Evolutionary conservation across 2,113 vertebrate genomes (phyloP).

Genomic region (Arizona elegans): DNA sequence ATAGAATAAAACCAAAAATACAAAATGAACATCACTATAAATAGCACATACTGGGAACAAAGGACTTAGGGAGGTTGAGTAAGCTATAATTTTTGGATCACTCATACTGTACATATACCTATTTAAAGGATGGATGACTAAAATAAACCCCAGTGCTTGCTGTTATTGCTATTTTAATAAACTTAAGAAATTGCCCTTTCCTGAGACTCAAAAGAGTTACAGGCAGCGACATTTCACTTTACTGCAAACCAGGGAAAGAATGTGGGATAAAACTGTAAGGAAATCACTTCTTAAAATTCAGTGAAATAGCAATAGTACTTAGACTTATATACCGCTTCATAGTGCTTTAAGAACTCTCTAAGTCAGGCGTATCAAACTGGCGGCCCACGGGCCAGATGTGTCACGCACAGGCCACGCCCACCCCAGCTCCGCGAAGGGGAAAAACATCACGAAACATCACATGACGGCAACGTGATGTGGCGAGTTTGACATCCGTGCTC

Average conservation of each 20-base stretch:
- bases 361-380: too few relatives aligned
- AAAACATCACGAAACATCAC: too few relatives aligned
- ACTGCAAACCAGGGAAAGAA: background rate
- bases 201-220: background rate
- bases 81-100: background rate
- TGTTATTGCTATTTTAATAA: background rate
- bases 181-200: background rate
- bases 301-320: background rate
- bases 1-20: background rate
- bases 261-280: background rate
- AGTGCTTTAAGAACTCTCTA: background rate
- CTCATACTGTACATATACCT: background rate
- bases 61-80: background rate
- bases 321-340: background rate
- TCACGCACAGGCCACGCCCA: too few relatives aligned
- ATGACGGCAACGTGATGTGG: too few relatives aligned
- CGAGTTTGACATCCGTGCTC: too few relatives aligned
- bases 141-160: background rate
- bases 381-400: rapidly evolving
- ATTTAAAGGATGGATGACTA: background rate
- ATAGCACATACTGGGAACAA: background rate
- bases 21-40: background rate
- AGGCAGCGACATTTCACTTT: background rate
- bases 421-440: too few relatives aligned
- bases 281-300: background rate